A percentile compares a stretch with the other conserved stretches of the same genome.
phyloP scores from a whole-genome alignment of 2,797 vertebrate species.

The Galagoides demidoff region DNA sequence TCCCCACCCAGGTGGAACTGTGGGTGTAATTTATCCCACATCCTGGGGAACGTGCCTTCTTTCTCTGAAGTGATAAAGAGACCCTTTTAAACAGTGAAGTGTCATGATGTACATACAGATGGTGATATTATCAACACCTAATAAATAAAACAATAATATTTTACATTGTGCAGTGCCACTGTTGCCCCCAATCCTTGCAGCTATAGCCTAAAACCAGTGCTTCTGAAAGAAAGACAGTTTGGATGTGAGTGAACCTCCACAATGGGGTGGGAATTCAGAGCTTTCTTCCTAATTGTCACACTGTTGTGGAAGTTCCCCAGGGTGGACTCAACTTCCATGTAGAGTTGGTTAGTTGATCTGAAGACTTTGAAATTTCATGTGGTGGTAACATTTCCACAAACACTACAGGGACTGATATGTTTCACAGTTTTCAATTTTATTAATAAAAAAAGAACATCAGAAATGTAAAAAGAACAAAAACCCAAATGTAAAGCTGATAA shows the following conservation, averaged over 20 bases:
- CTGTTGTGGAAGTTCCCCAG: neutral
- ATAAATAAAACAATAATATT: slow-evolving; percentile 22
- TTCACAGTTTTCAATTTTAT: slow-evolving; percentile 51
- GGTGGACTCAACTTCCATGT: neutral
- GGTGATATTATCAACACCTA: neutral
- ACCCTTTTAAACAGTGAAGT: slow-evolving; percentile 18
- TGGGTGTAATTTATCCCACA: neutral
- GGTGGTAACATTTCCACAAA: neutral
- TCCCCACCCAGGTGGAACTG: neutral
- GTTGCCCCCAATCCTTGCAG: neutral
- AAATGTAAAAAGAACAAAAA: neutral
- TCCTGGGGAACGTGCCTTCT: neutral
- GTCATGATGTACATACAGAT: neutral
- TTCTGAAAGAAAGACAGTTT: neutral
- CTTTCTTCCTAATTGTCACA: neutral
- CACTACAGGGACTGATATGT: neutral
- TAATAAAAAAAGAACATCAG: neutral
- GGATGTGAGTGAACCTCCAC: neutral
- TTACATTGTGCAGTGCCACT: neutral
- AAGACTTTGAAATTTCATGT: neutral
- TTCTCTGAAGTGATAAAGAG: slow-evolving; percentile 5
- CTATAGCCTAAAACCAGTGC: no score
- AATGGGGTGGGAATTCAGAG: neutral
- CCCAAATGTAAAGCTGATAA: neutral
- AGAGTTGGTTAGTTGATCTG: neutral